These are phyloP conservation scores for Musca domestica DNA, from an alignment of 1,140 invertebrate species.

Conservation along the genomic window DNA sequence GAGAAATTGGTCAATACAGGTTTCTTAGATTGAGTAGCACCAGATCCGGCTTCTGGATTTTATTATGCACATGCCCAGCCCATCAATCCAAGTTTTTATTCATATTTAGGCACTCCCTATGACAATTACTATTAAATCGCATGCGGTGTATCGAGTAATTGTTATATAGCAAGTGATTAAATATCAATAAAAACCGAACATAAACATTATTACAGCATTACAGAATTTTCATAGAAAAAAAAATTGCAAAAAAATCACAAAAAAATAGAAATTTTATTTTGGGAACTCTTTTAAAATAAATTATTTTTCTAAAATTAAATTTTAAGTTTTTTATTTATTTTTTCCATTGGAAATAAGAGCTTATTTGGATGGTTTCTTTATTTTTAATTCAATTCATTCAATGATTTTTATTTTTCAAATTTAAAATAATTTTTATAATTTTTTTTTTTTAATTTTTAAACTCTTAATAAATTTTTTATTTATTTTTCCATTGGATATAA, in stretches of 20 bases:
- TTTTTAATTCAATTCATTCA: no score
- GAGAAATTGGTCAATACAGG: conserved; percentile 95
- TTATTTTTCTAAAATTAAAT: no score
- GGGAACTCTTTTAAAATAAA: no score
- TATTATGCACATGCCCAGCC: conserved; percentile 62
- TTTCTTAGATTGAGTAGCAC: conserved; percentile 86
- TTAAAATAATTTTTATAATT: no score
- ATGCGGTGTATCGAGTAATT: no score
- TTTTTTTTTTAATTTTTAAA: no score
- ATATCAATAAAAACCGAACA: conserved; percentile 20
- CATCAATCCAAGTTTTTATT: conserved; percentile 63
- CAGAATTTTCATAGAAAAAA: conserved; percentile 25
- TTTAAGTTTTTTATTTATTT: no score
- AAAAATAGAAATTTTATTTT: conserved; percentile 11
- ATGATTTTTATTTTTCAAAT: no score
- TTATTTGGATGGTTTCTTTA: no score
- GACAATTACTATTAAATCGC: conserved; percentile 48
- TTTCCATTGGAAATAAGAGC: no score
- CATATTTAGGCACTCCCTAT: conserved; percentile 56
- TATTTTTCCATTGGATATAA: no score
- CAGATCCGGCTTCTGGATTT: conserved; percentile 65
- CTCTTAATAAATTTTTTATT: no score
- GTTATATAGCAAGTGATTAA: neutral
- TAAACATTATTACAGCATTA: conserved; percentile 21
- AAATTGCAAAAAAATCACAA: conserved; percentile 14